A percentile compares a stretch with the other conserved stretches of the same genome.
Conservation (phyloP, 2,113 vertebrate species). For the Glareola pratincola region DNA sequence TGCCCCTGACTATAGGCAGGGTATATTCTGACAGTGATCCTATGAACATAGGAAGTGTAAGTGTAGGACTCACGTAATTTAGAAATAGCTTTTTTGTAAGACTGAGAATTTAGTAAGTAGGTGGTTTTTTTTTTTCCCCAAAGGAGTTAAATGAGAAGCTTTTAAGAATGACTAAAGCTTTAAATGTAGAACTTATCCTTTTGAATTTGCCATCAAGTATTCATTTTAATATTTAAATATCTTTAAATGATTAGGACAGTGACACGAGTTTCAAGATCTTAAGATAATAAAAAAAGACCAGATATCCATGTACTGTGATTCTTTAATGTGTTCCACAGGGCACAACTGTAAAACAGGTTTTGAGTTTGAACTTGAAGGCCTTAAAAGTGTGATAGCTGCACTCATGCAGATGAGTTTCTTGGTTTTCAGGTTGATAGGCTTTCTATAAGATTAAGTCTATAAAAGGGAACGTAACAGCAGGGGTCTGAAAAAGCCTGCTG, state of each 20-base stretch:
- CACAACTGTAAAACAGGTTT: background rate
- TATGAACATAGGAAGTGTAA: background rate
- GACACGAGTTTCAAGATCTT: background rate
- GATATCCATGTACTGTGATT: background rate
- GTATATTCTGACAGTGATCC: background rate
- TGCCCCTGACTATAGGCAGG: background rate
- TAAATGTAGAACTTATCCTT: background rate
- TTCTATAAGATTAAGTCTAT: background rate
- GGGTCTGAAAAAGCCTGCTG: background rate
- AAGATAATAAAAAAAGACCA: background rate
- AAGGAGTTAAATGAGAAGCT: background rate
- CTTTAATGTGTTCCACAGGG: background rate
- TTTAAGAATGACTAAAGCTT: background rate
- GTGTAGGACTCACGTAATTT: accelerated
- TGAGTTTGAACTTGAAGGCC: background rate
- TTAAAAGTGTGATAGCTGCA: background rate
- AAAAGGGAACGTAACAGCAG: background rate
- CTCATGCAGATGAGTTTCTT: background rate
- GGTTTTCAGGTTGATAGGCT: background rate
- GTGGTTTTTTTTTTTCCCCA: background rate
- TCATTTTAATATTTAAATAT: background rate
- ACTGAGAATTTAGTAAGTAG: background rate
- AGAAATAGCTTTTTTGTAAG: background rate
- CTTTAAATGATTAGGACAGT: background rate
- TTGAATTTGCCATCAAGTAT: background rate